These are phyloP conservation scores for Sialia sialis DNA, from an alignment of 2,113 vertebrate genomes.

Conservation along the genomic window DNA sequence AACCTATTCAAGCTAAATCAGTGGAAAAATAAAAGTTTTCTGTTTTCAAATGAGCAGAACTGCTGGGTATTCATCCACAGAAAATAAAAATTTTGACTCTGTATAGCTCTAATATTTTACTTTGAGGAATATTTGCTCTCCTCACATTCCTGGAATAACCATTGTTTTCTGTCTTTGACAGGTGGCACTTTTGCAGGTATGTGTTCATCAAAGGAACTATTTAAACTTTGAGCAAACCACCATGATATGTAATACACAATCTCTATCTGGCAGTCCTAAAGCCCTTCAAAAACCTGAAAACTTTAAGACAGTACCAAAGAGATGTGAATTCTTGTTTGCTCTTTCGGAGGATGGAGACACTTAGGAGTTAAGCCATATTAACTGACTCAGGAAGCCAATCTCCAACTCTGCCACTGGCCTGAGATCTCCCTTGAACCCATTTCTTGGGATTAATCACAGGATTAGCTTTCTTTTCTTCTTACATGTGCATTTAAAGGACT, in stretches of 20 bases:
- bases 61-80: not conserved
- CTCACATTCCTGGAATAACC: not conserved
- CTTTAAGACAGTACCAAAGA: not conserved
- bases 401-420: not conserved
- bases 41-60: not conserved
- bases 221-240: not conserved
- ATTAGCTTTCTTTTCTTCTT: conserved; percentile 3
- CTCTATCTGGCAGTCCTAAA: not conserved
- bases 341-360: not conserved
- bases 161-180: not conserved
- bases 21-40: not conserved
- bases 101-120: not conserved
- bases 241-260: not conserved
- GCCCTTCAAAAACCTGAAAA: not conserved
- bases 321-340: not conserved
- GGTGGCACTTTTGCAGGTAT: not conserved
- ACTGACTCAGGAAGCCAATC: not conserved
- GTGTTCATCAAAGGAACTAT: not conserved
- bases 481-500: not conserved
- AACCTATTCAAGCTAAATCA: not conserved
- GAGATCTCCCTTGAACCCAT: not conserved
- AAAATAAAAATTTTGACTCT: not conserved
- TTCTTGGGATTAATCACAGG: not conserved
- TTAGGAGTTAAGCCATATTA: conserved; percentile 3
- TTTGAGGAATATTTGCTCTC: not conserved